phyloP scores from a whole-genome alignment of 2,797 vertebrate species.

The Xyrichtys novacula region DNA sequence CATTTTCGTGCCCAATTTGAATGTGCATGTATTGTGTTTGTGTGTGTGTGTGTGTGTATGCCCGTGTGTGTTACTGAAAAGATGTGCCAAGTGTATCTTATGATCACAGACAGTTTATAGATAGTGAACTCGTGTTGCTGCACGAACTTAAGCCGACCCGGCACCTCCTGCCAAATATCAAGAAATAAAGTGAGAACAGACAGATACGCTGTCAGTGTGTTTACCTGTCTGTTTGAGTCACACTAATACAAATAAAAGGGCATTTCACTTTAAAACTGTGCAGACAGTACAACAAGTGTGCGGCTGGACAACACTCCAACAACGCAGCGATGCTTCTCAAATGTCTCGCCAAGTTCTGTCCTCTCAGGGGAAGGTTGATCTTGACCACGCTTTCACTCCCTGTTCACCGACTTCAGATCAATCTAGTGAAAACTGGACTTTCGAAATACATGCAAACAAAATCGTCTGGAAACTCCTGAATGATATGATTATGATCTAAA shows the following conservation, averaged over 20 bases:
- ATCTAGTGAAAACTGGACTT: no score
- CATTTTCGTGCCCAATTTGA: conserved; percentile 34
- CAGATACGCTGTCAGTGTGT: conserved; percentile 24
- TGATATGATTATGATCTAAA: no score
- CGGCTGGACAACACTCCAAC: background rate
- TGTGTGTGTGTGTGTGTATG: conserved; percentile 2
- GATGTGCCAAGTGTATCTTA: conserved; percentile 65
- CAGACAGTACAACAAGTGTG: background rate
- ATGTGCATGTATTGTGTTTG: conserved; percentile 44
- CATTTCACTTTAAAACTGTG: background rate
- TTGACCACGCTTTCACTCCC: no score
- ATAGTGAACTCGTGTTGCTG: conserved; percentile 46
- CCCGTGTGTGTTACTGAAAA: background rate
- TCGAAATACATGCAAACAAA: no score
- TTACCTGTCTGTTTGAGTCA: conserved; percentile 11
- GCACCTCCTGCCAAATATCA: conserved; percentile 51
- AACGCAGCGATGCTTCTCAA: background rate
- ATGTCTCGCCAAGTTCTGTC: no score
- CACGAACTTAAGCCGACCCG: conserved; percentile 42
- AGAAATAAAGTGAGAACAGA: conserved; percentile 36
- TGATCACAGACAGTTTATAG: conserved; percentile 72
- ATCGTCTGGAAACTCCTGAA: no score
- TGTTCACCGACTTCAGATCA: no score
- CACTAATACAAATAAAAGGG: conserved; percentile 4
- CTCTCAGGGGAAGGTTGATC: no score